These are phyloP conservation scores for Nycticorax nycticorax DNA, from an alignment of 2,113 vertebrate species.

Conservation along the genomic window DNA sequence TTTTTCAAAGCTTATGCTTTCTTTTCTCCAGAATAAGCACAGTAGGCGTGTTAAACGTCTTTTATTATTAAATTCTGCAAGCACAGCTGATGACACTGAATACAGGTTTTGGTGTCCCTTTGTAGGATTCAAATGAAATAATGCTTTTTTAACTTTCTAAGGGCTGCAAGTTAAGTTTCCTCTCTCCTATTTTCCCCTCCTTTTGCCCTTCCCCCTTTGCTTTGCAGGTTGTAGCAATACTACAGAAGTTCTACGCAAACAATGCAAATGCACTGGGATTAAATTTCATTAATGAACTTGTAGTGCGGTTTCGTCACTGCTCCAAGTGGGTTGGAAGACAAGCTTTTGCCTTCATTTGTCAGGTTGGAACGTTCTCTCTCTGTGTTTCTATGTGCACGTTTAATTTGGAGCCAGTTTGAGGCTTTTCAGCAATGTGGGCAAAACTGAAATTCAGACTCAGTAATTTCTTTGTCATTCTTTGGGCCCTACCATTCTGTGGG, in stretches of 20 bases:
- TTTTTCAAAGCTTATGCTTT: background rate
- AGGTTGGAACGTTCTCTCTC: slow-evolving; percentile 59
- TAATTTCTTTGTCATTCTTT: background rate
- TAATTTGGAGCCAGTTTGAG: background rate
- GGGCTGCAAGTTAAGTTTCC: background rate
- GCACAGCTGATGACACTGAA: background rate
- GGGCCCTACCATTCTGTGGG: background rate
- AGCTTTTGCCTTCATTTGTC: slow-evolving; percentile 80
- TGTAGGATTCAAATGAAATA: background rate
- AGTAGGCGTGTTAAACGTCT: too few species aligned
- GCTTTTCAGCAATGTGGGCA: background rate
- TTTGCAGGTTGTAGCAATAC: slow-evolving; percentile 74
- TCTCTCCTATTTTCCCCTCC: background rate
- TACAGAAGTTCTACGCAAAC: slow-evolving; percentile 72
- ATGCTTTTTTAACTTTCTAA: background rate
- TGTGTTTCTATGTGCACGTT: rapidly evolving
- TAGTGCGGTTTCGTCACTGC: slow-evolving; percentile 69
- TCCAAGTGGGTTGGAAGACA: slow-evolving; percentile 80
- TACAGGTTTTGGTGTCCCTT: background rate
- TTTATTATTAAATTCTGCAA: background rate
- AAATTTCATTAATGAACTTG: slow-evolving; percentile 72
- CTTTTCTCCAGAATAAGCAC: background rate
- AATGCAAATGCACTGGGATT: slow-evolving; percentile 63
- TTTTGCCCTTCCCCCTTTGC: background rate
- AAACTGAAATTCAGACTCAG: background rate